phyloP scores from a whole-genome alignment of 2,888 invertebrate species.

The Geophilus truncorum region DNA sequence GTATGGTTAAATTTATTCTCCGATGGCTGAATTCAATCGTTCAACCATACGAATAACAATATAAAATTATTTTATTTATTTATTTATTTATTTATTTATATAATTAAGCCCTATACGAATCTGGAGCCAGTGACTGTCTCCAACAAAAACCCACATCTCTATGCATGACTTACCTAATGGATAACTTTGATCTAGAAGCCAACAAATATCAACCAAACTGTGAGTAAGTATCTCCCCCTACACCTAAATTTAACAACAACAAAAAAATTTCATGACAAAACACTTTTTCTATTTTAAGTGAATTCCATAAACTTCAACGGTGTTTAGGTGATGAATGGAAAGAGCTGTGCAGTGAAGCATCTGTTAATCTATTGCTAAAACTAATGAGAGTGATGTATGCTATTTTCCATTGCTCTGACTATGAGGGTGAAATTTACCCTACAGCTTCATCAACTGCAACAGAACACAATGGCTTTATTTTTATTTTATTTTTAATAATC shows the following conservation, averaged over 20 bases:
- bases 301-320: neutral
- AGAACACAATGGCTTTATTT: neutral
- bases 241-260: neutral
- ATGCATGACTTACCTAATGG: neutral
- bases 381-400: neutral
- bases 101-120: neutral
- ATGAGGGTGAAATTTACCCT: neutral
- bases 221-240: neutral
- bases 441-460: neutral
- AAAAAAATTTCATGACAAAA: neutral
- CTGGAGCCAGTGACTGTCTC: neutral
- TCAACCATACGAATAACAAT: too few species aligned
- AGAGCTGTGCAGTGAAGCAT: neutral
- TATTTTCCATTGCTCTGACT: neutral
- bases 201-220: neutral
- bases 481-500: neutral
- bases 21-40: too few species aligned
- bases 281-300: neutral
- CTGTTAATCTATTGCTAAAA: neutral
- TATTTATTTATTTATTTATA: too few species aligned
- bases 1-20: too few species aligned
- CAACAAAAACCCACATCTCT: neutral
- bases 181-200: neutral
- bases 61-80: too few species aligned
- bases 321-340: neutral